Conservation (phyloP, 2,113 vertebrate species). For the Neolamprologus caudopunctatus region DNA sequence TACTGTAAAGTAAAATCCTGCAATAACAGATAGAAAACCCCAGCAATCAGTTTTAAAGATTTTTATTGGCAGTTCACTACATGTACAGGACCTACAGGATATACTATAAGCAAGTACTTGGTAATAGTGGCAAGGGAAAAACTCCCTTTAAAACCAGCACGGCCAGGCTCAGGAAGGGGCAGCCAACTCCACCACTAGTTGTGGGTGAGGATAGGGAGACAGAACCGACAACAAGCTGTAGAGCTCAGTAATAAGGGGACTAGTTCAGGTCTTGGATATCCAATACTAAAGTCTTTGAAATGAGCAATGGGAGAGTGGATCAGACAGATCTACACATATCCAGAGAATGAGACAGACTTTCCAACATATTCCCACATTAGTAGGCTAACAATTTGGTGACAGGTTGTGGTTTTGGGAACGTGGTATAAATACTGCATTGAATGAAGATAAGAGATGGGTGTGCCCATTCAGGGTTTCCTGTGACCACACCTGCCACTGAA, state of each 20-base stretch:
- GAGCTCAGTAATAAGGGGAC: background rate
- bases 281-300: background rate
- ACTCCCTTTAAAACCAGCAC: background rate
- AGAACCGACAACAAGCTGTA: background rate
- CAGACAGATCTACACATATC: background rate
- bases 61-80: background rate
- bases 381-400: background rate
- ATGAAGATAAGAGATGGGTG: background rate
- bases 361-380: background rate
- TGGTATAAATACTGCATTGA: background rate
- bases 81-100: background rate
- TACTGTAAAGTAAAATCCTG: background rate
- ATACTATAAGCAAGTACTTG: background rate
- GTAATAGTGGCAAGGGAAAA: background rate
- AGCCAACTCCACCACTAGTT: background rate
- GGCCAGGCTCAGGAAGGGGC: background rate
- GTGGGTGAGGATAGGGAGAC: background rate
- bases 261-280: background rate
- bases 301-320: background rate
- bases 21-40: background rate
- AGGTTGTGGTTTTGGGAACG: background rate
- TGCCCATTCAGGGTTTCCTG: background rate
- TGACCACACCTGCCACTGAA: background rate
- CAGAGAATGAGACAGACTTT: background rate
- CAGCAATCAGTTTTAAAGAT: background rate